phyloP scores from a whole-genome alignment of 2,888 invertebrate genomes.

The Minunthozetes semirufus region DNA sequence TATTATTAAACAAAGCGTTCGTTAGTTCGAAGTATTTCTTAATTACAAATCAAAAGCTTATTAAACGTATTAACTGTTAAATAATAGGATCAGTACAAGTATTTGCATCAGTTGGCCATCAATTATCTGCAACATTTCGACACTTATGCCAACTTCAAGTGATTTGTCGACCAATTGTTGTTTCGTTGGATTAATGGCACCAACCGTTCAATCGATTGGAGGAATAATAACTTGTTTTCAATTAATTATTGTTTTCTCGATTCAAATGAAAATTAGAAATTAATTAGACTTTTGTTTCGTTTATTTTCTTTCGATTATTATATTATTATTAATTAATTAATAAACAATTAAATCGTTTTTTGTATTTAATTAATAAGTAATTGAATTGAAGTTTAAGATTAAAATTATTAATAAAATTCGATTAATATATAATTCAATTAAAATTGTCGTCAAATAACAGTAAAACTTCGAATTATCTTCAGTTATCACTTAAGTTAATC shows the following conservation, averaged over 20 bases:
- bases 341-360: too few relatives aligned
- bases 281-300: too few relatives aligned
- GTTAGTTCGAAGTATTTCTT: too few relatives aligned
- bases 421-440: neutral
- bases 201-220: neutral
- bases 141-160: constrained; percentile 36
- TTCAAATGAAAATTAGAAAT: neutral
- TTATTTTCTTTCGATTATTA: too few relatives aligned
- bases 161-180: neutral
- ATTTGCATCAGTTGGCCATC: constrained; percentile 41
- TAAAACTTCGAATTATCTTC: neutral
- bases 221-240: neutral
- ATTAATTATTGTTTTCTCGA: neutral
- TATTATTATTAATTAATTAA: too few relatives aligned
- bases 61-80: neutral
- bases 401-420: neutral
- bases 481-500: too few relatives aligned
- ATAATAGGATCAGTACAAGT: constrained; percentile 42
- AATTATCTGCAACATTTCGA: constrained; percentile 35
- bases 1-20: neutral
- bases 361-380: too few relatives aligned
- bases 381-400: too few relatives aligned
- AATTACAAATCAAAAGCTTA: neutral
- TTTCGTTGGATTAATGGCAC: constrained; percentile 4
- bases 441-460: constrained; percentile 8